Evolutionary conservation across 2,113 vertebrate genomes (phyloP).

Genomic region (Sterna hirundo): DNA sequence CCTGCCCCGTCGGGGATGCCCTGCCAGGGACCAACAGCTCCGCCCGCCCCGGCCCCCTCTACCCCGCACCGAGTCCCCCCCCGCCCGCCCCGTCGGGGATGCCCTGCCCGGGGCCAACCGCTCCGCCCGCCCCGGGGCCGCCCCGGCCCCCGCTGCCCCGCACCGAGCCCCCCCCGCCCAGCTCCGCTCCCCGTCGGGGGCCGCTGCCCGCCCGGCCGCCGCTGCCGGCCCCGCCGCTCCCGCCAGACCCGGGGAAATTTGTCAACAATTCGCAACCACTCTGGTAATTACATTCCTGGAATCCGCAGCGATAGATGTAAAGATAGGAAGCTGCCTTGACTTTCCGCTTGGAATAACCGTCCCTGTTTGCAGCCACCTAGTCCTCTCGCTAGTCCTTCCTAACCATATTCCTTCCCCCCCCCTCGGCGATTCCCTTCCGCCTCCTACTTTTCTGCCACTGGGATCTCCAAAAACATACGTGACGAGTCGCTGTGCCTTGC

Average conservation of each 20-base stretch:
- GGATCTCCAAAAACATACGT: neutral
- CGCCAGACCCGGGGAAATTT: slow-evolving; percentile 21
- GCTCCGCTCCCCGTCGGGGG: neutral
- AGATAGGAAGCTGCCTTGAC: slow-evolving; percentile 59
- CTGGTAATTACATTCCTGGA: slow-evolving; percentile 47
- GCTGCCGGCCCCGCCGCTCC: neutral
- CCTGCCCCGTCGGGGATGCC: neutral
- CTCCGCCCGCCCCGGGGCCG: neutral
- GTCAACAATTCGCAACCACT: slow-evolving; percentile 47
- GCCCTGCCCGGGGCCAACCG: neutral
- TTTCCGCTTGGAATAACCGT: slow-evolving; percentile 15
- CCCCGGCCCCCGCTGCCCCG: neutral
- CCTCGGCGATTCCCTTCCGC: neutral
- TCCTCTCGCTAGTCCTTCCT: neutral
- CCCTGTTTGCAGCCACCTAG: neutral
- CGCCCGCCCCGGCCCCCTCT: neutral
- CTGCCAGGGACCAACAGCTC: neutral
- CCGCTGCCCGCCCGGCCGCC: neutral
- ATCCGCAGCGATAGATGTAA: slow-evolving; percentile 34
- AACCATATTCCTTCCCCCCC: neutral
- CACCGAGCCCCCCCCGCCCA: neutral
- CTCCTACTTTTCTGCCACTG: neutral
- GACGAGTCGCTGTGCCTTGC: slow-evolving; percentile 2
- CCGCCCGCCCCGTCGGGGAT: neutral
- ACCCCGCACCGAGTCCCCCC: no score